A percentile compares a stretch with the other conserved stretches of the same genome.
These are phyloP conservation scores for Siniperca knerii DNA, from an alignment of 2,113 vertebrate species.

Conservation along the genomic window DNA sequence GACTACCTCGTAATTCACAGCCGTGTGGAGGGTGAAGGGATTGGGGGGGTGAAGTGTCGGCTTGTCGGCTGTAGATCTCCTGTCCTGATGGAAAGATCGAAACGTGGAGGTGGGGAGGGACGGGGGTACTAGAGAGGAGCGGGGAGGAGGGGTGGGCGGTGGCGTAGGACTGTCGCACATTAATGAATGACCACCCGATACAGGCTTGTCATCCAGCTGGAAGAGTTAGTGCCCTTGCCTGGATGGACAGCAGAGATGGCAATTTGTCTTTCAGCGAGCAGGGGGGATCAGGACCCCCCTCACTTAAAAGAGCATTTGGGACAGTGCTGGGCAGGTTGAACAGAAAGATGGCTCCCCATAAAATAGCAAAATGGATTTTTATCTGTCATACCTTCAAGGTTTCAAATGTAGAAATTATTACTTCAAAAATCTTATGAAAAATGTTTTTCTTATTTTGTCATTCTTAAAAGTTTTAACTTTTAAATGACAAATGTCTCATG, in stretches of 20 bases:
- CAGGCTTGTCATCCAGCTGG: constrained; percentile 24
- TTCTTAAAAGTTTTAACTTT: neutral
- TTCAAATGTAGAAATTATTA: constrained; percentile 13
- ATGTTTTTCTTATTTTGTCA: neutral
- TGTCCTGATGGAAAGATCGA: constrained; percentile 60
- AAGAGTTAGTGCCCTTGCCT: constrained; percentile 42
- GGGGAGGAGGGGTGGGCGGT: neutral
- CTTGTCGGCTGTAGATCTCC: constrained; percentile 40
- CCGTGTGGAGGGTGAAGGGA: constrained; percentile 2
- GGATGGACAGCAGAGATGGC: constrained; percentile 42
- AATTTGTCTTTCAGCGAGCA: constrained; percentile 22
- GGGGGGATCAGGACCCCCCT: constrained; percentile 7
- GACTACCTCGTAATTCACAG: constrained; percentile 61
- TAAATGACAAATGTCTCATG: neutral
- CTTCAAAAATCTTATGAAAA: neutral
- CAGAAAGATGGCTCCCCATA: constrained; percentile 12
- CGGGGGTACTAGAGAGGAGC: neutral
- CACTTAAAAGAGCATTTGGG: constrained; percentile 58
- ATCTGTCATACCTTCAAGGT: constrained; percentile 16
- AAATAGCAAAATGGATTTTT: constrained; percentile 39
- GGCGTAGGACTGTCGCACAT: constrained; percentile 12
- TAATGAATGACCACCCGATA: constrained; percentile 53
- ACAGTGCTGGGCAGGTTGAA: neutral
- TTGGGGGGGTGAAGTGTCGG: neutral
- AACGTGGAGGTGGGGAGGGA: neutral